Percentiles rank a stretch among this genome's conserved stretches.
These are phyloP conservation scores for Habropoda laboriosa DNA, from an alignment of 1,140 invertebrate species.

Conservation along the genomic window DNA sequence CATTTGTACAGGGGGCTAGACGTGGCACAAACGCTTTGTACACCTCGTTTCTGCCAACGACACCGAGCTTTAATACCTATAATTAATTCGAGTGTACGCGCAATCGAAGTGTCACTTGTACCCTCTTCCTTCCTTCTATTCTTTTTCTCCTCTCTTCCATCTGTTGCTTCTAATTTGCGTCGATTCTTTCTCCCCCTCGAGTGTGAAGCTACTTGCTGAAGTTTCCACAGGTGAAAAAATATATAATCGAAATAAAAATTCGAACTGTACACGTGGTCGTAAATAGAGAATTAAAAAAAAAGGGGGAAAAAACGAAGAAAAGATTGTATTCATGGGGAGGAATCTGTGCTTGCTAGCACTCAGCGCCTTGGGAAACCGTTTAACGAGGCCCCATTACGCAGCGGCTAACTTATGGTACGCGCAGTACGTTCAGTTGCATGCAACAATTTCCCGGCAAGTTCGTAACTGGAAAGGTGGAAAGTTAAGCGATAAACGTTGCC, in stretches of 20 bases:
- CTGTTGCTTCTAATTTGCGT: neutral
- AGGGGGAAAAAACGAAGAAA: no score
- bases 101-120: conserved; percentile 51
- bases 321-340: neutral
- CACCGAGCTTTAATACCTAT: conserved; percentile 49
- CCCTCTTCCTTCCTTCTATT: conserved; percentile 12
- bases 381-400: conserved; percentile 12
- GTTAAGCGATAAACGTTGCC: conserved; percentile 35
- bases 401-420: conserved; percentile 19
- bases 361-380: conserved; percentile 9
- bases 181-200: neutral
- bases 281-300: no score
- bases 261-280: no score
- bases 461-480: conserved; percentile 26
- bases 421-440: conserved; percentile 16
- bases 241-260: neutral
- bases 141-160: no score
- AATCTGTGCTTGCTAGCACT: neutral
- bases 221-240: no score
- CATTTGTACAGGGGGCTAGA: no score
- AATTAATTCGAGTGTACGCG: conserved; percentile 56
- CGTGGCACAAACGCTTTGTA: conserved; percentile 45
- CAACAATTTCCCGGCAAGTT: conserved; percentile 36
- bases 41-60: conserved; percentile 39
- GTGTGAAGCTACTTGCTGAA: neutral